Evolutionary conservation across 2,797 vertebrate species (phyloP).

Genomic region (Emydoidea blandingii): DNA sequence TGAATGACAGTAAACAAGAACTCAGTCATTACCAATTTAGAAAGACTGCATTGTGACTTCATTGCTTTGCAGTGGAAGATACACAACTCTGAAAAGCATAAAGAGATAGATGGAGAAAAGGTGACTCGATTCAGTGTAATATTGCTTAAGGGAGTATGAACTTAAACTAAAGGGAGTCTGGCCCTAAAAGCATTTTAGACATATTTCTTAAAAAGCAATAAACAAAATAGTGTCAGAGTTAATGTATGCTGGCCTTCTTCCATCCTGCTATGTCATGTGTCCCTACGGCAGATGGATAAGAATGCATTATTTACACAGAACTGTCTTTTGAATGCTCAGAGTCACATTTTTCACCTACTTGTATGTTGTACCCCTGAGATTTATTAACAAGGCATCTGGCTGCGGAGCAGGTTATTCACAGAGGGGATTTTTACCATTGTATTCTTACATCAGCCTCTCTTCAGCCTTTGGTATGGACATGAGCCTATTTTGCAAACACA

Average conservation of each 20-base stretch:
- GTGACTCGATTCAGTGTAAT: not conserved
- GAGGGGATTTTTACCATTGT: conserved; percentile 13
- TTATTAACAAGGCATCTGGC: conserved; percentile 69
- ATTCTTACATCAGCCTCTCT: conserved; percentile 23
- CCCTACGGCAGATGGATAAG: conserved; percentile 51
- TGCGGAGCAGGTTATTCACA: not conserved
- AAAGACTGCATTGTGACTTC: conserved; percentile 17
- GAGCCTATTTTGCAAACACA: not conserved
- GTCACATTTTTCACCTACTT: conserved; percentile 67
- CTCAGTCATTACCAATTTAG: not conserved
- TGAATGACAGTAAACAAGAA: conserved; percentile 26
- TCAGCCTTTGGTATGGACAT: not conserved
- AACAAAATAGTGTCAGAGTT: not conserved
- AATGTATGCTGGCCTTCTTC: conserved; percentile 51
- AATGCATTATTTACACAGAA: conserved; percentile 38
- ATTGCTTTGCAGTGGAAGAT: conserved; percentile 51
- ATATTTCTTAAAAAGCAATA: not conserved
- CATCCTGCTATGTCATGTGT: conserved; percentile 30
- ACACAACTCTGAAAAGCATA: not conserved
- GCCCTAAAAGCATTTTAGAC: conserved; percentile 22
- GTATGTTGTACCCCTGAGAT: conserved; percentile 41
- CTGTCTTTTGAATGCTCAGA: conserved; percentile 57
- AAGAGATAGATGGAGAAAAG: conserved; percentile 29
- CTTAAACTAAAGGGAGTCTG: conserved; percentile 40
- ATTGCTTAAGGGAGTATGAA: not conserved